phyloP scores from a whole-genome alignment of 2,797 vertebrate genomes.

The Rousettus madagascariensis region DNA sequence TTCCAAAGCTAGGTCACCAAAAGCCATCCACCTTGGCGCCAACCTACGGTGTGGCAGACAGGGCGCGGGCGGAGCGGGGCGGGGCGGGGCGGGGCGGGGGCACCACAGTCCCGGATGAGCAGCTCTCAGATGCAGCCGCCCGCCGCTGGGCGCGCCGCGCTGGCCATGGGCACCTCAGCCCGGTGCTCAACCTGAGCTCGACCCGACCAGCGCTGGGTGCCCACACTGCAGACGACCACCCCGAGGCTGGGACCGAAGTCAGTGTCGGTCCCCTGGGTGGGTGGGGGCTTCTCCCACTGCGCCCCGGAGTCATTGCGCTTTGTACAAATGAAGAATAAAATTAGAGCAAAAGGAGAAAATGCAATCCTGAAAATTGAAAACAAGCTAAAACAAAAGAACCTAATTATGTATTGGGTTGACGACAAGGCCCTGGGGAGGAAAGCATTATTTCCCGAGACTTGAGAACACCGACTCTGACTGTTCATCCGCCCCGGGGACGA shows the following conservation, averaged over 20 bases:
- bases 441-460: not conserved
- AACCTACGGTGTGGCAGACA: too few species aligned
- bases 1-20: not conserved
- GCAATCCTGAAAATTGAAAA: slow-evolving; percentile 42
- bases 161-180: not conserved
- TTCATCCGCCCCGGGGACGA: not conserved
- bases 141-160: fast-evolving
- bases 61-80: too few species aligned
- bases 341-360: slow-evolving; percentile 31
- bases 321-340: not conserved
- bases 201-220: too few species aligned
- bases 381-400: slow-evolving; percentile 56
- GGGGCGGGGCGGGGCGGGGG: too few species aligned
- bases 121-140: fast-evolving
- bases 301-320: not conserved
- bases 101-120: not conserved
- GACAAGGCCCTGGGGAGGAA: slow-evolving; percentile 39
- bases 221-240: too few species aligned
- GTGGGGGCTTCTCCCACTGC: fast-evolving
- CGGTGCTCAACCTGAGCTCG: fast-evolving
- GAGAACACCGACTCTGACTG: not conserved
- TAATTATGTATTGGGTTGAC: slow-evolving; percentile 47
- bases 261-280: not conserved
- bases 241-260: fast-evolving
- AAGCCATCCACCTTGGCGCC: not conserved